Percentiles rank a stretch among this genome's conserved stretches.
phyloP scores from a whole-genome alignment of 2,113 vertebrate species.

The Fregetta grallaria region DNA sequence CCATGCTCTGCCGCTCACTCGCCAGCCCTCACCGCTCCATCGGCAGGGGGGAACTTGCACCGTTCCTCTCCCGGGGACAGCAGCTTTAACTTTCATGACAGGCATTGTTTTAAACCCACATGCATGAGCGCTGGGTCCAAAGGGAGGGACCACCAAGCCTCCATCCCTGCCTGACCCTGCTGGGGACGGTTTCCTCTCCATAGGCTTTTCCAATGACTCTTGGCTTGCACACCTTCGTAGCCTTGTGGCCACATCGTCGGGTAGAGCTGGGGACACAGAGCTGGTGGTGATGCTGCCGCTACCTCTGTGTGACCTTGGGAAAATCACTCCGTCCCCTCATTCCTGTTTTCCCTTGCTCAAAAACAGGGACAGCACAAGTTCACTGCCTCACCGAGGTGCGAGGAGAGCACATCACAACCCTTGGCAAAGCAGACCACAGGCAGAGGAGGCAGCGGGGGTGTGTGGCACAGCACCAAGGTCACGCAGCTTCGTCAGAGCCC shows the following conservation, averaged over 20 bases:
- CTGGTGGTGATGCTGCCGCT: background rate
- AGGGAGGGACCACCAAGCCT: accelerated
- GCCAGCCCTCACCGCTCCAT: background rate
- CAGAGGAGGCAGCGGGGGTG: background rate
- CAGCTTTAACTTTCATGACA: background rate
- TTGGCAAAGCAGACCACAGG: accelerated
- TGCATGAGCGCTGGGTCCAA: background rate
- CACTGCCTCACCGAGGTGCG: accelerated
- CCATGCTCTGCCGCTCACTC: background rate
- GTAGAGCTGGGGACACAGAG: background rate
- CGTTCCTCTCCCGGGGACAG: accelerated
- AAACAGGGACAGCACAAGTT: background rate
- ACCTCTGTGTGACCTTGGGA: constrained; percentile 38
- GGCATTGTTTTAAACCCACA: background rate
- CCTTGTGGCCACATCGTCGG: background rate
- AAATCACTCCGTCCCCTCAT: background rate
- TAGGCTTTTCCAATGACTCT: accelerated
- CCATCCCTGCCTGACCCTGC: background rate
- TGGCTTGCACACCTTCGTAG: background rate
- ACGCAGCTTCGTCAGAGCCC: background rate
- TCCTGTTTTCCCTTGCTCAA: background rate
- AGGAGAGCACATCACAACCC: background rate
- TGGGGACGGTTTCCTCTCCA: background rate
- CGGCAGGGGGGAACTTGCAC: no score
- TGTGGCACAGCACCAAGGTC: background rate